A percentile compares a stretch with the other conserved stretches of the same genome.
These are phyloP conservation scores for Ormyrus rosae DNA, from an alignment of 2,888 invertebrate species.

Conservation along the genomic window DNA sequence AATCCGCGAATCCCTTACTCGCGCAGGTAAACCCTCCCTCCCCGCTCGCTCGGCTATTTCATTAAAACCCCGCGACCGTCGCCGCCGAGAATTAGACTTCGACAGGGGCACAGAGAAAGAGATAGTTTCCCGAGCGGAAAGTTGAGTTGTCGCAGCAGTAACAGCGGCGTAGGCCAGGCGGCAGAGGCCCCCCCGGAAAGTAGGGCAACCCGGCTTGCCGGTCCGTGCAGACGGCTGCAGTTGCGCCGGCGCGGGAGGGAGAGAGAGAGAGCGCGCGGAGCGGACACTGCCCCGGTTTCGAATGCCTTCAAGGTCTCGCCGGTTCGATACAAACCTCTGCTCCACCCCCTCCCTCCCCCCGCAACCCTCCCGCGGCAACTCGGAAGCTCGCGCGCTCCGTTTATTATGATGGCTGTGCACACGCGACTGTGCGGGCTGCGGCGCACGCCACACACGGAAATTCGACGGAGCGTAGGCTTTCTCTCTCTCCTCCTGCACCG, in stretches of 20 bases:
- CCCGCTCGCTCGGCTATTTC: no score
- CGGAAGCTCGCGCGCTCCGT: slow-evolving; percentile 7
- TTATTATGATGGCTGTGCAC: slow-evolving; percentile 37
- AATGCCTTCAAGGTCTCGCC: slow-evolving; percentile 72
- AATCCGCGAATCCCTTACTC: no score
- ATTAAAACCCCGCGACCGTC: no score
- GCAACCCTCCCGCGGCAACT: no score
- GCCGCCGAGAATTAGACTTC: not conserved
- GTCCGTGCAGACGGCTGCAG: slow-evolving; percentile 59
- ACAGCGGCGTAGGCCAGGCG: slow-evolving; percentile 34
- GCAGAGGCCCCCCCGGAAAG: slow-evolving; percentile 58
- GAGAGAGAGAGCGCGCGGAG: slow-evolving; percentile 57
- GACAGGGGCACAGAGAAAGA: not conserved
- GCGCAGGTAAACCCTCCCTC: no score
- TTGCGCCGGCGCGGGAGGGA: slow-evolving; percentile 65
- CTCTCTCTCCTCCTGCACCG: not conserved
- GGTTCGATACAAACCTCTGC: slow-evolving; percentile 56
- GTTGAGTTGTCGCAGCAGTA: slow-evolving; percentile 18
- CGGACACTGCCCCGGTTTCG: slow-evolving; percentile 73
- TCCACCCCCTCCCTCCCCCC: not conserved
- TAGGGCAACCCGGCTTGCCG: slow-evolving; percentile 67
- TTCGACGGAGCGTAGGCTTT: not conserved
- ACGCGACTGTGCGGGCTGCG: not conserved
- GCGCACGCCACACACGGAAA: not conserved
- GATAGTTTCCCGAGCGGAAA: not conserved